Conservation (phyloP, 2,113 vertebrate genomes). For the Chlorocebus sabaeus region DNA sequence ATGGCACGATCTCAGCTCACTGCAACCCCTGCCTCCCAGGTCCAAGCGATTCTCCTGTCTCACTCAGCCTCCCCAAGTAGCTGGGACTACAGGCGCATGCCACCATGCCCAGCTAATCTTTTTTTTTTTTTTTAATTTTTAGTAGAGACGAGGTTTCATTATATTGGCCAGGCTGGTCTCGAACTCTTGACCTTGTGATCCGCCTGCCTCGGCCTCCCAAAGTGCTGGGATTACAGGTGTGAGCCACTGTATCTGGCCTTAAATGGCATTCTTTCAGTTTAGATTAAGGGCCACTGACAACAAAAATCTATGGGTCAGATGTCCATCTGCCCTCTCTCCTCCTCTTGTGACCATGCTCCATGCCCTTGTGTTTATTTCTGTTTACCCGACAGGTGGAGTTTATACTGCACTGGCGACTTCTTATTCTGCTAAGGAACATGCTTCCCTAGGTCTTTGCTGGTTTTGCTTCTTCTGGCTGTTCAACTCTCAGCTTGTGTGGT, state of each 20-base stretch:
- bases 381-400: not conserved
- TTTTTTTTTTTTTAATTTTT: too few relatives aligned
- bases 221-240: too few relatives aligned
- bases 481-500: not conserved
- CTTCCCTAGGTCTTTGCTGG: not conserved
- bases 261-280: not conserved
- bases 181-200: too few relatives aligned
- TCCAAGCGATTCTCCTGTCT: too few relatives aligned
- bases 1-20: too few relatives aligned
- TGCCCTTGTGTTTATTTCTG: not conserved
- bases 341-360: not conserved
- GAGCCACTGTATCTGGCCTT: accelerated
- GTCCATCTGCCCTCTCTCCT: accelerated
- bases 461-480: not conserved
- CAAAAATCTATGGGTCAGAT: not conserved
- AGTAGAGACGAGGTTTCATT: too few relatives aligned
- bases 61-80: too few relatives aligned
- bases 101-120: too few relatives aligned
- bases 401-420: not conserved
- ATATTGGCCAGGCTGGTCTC: too few relatives aligned
- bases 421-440: not conserved
- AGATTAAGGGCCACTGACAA: too few relatives aligned
- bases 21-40: too few relatives aligned
- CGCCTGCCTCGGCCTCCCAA: not conserved
- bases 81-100: too few relatives aligned